phyloP scores from a whole-genome alignment of 2,113 vertebrate genomes.

The Paraplagusia blochii region DNA sequence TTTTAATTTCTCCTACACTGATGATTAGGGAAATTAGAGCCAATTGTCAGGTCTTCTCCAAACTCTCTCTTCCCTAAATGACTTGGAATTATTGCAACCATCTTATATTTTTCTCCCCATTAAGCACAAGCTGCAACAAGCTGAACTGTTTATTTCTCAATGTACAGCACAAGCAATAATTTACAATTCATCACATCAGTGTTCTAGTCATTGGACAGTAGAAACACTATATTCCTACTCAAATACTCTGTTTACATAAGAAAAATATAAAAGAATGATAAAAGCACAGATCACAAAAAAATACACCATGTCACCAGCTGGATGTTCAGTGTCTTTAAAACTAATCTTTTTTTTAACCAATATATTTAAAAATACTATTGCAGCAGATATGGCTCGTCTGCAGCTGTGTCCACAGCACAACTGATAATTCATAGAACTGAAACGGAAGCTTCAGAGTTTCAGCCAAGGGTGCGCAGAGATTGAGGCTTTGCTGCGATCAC shows the following conservation, averaged over 20 bases:
- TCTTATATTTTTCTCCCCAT: not conserved
- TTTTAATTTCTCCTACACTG: no score
- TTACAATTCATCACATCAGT: conserved; percentile 32
- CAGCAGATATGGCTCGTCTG: no score
- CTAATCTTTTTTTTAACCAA: conserved; percentile 20
- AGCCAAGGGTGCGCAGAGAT: conserved; percentile 91
- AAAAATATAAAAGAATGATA: conserved; percentile 20
- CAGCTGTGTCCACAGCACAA: not conserved
- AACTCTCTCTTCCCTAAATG: no score
- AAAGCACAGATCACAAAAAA: conserved; percentile 9
- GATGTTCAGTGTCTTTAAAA: conserved; percentile 67
- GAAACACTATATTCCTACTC: conserved; percentile 1
- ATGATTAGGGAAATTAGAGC: no score
- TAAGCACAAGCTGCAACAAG: not conserved
- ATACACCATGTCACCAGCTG: no score
- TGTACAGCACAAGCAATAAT: conserved; percentile 43
- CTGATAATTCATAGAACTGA: not conserved
- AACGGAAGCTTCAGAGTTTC: conserved; percentile 75
- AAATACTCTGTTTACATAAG: conserved; percentile 14
- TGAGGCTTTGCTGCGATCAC: conserved; percentile 89
- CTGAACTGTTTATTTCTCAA: conserved; percentile 44
- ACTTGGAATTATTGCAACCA: not conserved
- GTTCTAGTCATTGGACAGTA: conserved; percentile 19
- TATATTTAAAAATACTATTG: conserved; percentile 8
- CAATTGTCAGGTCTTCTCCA: no score